phyloP scores from a whole-genome alignment of 2,797 vertebrate species.

The Spinus olivaceus region DNA sequence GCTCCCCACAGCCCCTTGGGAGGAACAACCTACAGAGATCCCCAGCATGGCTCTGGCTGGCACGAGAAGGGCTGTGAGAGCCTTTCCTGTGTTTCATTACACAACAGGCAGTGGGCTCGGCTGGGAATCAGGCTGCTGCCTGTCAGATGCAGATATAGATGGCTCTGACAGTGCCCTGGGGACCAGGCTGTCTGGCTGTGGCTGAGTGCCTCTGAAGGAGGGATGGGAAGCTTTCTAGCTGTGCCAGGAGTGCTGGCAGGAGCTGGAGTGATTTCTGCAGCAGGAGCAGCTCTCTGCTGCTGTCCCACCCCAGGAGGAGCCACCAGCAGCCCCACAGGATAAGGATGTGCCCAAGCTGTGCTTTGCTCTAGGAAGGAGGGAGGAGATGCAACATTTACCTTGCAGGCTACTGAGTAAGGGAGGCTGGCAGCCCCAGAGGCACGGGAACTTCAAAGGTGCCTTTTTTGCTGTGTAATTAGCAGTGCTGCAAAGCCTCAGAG shows the following conservation, averaged over 20 bases:
- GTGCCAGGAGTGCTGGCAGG: background rate
- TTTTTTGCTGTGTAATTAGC: conserved; percentile 3
- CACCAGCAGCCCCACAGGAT: background rate
- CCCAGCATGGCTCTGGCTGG: background rate
- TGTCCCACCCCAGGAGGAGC: background rate
- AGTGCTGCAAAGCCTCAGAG: background rate
- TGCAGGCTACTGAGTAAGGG: background rate
- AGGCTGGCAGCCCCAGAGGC: background rate
- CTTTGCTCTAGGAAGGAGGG: background rate
- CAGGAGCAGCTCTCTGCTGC: background rate
- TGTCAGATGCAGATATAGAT: background rate
- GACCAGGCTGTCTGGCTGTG: background rate
- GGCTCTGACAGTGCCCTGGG: background rate
- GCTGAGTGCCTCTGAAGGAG: background rate
- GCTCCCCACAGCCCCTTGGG: background rate
- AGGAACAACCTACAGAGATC: rapidly evolving
- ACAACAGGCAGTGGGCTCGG: background rate
- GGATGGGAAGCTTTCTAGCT: background rate
- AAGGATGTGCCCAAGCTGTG: background rate
- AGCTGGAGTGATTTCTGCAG: background rate
- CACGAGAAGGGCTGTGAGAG: background rate
- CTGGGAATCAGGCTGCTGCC: conserved; percentile 7
- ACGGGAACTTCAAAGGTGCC: background rate
- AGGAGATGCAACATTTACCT: background rate
- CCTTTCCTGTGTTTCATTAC: background rate